Evolutionary conservation across 2,113 vertebrate species (phyloP).

Genomic region (Gymnogyps californianus): DNA sequence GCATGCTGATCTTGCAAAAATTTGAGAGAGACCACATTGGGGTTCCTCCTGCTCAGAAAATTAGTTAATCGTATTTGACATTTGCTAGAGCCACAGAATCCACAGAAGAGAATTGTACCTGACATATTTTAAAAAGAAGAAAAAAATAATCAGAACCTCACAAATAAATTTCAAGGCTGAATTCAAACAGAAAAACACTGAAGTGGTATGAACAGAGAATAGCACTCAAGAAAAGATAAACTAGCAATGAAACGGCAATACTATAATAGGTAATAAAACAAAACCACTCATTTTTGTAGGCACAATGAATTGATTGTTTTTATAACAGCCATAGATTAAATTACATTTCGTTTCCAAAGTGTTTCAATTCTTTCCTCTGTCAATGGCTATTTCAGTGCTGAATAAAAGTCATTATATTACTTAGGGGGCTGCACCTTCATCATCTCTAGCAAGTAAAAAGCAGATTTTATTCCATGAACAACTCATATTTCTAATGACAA

Average conservation of each 20-base stretch:
- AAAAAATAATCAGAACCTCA: not conserved
- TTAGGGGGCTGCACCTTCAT: not conserved
- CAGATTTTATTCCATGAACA: conserved; percentile 1
- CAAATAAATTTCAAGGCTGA: conserved; percentile 11
- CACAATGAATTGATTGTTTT: conserved; percentile 36
- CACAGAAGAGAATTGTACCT: not conserved
- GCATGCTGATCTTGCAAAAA: conserved; percentile 42
- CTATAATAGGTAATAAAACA: not conserved
- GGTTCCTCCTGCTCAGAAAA: not conserved
- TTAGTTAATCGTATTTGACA: conserved; percentile 10
- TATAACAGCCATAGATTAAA: conserved; percentile 20
- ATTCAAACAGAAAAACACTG: not conserved
- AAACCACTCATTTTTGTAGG: not conserved
- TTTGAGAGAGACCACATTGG: not conserved
- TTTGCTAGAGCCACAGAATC: not conserved
- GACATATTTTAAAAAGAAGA: not conserved
- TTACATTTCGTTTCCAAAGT: conserved; percentile 33
- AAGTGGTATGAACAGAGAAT: not conserved
- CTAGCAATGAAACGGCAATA: not conserved
- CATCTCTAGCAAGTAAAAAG: not conserved
- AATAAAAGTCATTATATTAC: conserved; percentile 15
- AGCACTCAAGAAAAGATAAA: not conserved
- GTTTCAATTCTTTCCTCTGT: conserved; percentile 44
- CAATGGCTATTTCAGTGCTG: conserved; percentile 5
- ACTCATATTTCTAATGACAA: not conserved